Percentiles rank a stretch among this genome's conserved stretches.
These are phyloP conservation scores for Calliphora vomitoria DNA, from an alignment of 2,888 invertebrate species.

Conservation along the genomic window DNA sequence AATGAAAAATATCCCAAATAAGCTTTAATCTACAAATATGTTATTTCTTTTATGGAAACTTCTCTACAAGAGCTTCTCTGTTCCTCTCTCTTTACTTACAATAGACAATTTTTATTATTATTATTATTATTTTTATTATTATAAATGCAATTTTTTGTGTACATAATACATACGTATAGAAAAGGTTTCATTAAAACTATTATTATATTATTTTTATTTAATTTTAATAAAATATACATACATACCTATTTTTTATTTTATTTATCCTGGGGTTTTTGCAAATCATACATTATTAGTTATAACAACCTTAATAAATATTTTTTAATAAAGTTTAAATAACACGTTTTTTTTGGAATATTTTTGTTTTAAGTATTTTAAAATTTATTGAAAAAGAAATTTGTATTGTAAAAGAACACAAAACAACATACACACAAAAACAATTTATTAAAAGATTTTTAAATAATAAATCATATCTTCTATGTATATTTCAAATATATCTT, in stretches of 20 bases:
- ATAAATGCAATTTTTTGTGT: conserved; percentile 25
- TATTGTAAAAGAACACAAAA: conserved; percentile 29
- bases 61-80: conserved; percentile 9
- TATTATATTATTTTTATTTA: conserved; percentile 18
- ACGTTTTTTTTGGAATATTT: conserved; percentile 47
- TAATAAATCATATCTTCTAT: conserved; percentile 72
- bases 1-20: conserved; percentile 49
- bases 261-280: conserved; percentile 65
- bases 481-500: conserved; percentile 51
- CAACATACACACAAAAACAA: background rate
- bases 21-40: conserved; percentile 25
- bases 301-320: conserved; percentile 26
- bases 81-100: conserved; percentile 17
- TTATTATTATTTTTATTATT: conserved; percentile 15
- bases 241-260: background rate
- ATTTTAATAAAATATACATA: conserved; percentile 5
- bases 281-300: conserved; percentile 59
- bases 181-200: conserved; percentile 60
- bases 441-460: conserved; percentile 59
- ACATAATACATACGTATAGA: conserved; percentile 22
- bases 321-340: background rate
- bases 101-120: conserved; percentile 52
- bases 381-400: conserved; percentile 43
- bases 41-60: conserved; percentile 24
- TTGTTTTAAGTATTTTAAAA: conserved; percentile 54